Evolutionary conservation across 1,140 invertebrate species (phyloP), one percentile per base, ranked within the genome.

Genomic region (Heliconius eleuchia): DNA sequence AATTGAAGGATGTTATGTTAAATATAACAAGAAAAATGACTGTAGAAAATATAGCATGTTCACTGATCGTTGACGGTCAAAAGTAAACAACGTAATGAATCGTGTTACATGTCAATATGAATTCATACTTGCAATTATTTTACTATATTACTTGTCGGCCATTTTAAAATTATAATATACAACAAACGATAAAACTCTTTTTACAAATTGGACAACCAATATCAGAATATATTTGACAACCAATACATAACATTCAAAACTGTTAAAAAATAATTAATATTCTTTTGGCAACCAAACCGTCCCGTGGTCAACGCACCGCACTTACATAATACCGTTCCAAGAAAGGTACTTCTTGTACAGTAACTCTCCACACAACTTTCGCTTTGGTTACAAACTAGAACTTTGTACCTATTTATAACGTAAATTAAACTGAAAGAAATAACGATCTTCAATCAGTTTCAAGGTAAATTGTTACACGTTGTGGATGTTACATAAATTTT

Each of bases 361-460:
- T 83, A 87, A 87, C 86, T 92, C 91, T 89, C 86, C 85, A 87
- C 66, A 81, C 39, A 85, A 91, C 89, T 91, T 92, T 92, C 89
- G 84, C 87, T 92, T 88, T 91, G 83, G 80, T 82, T 77, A 57
- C 30, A 34, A 75, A 76, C 60, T 80, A 74, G 70, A 60, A 76
- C 76, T 80, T 80, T 66, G 34, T 39, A 76, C 27, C 27, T 72
- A 70, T 46, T 57, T 66, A 46, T 30, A 50, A 71, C 37, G 13
- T 18, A 55, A 52, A 74, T 8, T 39, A 52, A 74, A 52, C 50
- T 55, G 50, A 66, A 30, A 27, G 23, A 66, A 66, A 66, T 30
- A 30, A 57, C 19, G 19, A 52, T n/a, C 55, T 11, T 60, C 8
- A 60, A 60, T 60, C 9, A 23, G 27, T 27, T 11, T 16, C n/a